These are phyloP conservation scores for Corythornis vintsioides DNA, from an alignment of 2,113 vertebrate genomes.

Conservation along the genomic window DNA sequence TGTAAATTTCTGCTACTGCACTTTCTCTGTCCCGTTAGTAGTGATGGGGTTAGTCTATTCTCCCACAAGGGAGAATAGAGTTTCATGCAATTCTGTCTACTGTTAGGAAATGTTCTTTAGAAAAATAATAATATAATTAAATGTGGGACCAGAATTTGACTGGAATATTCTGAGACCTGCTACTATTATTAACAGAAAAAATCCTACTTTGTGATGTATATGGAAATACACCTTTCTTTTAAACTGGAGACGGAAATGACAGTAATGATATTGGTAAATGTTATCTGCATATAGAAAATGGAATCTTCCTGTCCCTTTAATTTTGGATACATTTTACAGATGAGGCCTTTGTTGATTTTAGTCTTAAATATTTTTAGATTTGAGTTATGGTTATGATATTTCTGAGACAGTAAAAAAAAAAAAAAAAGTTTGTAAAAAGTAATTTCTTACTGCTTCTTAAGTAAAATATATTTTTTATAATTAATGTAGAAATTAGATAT, in stretches of 20 bases:
- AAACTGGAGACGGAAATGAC: conserved; percentile 53
- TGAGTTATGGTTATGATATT: conserved; percentile 70
- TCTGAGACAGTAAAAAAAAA: conserved; percentile 55
- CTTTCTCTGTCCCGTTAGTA: neutral
- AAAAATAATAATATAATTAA: conserved; percentile 19
- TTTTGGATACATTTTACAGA: conserved; percentile 68
- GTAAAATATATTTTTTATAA: neutral
- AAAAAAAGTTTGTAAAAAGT: conserved; percentile 37
- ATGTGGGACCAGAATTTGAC: neutral
- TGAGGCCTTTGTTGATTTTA: conserved; percentile 57
- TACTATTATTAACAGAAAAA: conserved; percentile 47
- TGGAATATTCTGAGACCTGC: neutral
- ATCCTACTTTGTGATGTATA: conserved; percentile 24
- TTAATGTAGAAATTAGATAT: neutral
- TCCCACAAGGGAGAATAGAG: conserved; percentile 12
- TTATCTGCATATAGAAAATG: conserved; percentile 43
- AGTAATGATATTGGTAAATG: conserved; percentile 17
- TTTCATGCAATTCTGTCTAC: conserved; percentile 20
- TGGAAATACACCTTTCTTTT: conserved; percentile 59
- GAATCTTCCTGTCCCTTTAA: conserved; percentile 35
- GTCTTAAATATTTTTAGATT: conserved; percentile 56
- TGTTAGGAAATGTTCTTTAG: neutral
- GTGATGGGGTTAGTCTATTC: neutral
- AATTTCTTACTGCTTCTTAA: neutral
- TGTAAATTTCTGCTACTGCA: neutral